Base-by-base conservation (phyloP, 2,888 invertebrate species). In the Geotrupes spiniger region DNA sequence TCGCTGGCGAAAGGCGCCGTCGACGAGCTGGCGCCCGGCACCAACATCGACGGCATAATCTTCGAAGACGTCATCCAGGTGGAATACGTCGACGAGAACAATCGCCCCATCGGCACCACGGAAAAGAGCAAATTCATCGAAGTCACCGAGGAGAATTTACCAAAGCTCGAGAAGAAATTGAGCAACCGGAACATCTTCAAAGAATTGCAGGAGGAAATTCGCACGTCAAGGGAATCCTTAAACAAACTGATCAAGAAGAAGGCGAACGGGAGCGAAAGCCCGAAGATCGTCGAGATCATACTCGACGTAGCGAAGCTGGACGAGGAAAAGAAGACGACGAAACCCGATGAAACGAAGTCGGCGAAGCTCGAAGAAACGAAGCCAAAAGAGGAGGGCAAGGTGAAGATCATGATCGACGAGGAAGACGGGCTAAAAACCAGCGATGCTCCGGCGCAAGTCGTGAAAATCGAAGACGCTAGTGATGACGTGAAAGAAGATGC, bases 361-460 rank as follows among this genome's bases (percentile, higher is more conserved):
- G 48, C 31, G 50, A 45, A 40, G 33, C 29, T 38, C 26, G 40
- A 44, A 50, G 16, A 14, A 16, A 21, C 36, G 1, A 26, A 8
- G 9, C 37, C 41, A 15, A 42, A 25, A 26, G 21, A 27, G n/a
- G 15, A 29, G 2, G 4, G n/a, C 16, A 31, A 6, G 6, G 41
- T 52, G 36, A 29, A 50, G 38, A 60, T 64, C 49, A 56, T 62
- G 16, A 64, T 71, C 1, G 73, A 73, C 46, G 70, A 69, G 55
- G 72, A 72, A 56, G 72, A 73, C 54, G 73, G 72, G 12, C 52
- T 73, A 28, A 71, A 65, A 52, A 36, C 62, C 15, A 60, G 56
- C 39, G 49, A 56, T 10, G 57, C 61, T 49, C 46, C 53, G 51
- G 56, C 57, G 16, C 56, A 54, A 11, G 54, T 54, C 37, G 57